These are phyloP conservation scores for Alauda arvensis DNA, from an alignment of 2,797 vertebrate genomes.

Conservation along the genomic window DNA sequence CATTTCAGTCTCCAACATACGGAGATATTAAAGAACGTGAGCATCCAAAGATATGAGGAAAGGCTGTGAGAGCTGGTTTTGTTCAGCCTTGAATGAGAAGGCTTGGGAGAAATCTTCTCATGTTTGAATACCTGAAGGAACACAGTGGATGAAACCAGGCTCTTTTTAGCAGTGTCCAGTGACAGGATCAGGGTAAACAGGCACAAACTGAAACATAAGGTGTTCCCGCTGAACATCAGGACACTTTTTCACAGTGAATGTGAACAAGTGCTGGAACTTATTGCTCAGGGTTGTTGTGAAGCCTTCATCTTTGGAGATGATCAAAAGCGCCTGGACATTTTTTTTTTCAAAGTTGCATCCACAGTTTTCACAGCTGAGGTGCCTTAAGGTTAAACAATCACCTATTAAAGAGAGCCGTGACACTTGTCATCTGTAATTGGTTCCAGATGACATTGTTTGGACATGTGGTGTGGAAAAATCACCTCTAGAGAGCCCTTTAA, in stretches of 20 bases:
- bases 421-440: neutral
- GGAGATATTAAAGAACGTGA: neutral
- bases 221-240: neutral
- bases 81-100: neutral
- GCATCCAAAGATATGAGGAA: neutral
- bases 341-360: constrained; percentile 58
- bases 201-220: neutral
- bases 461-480: neutral
- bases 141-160: neutral
- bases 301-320: neutral
- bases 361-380: constrained; percentile 60
- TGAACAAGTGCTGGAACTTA: rapidly evolving
- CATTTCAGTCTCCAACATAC: rapidly evolving
- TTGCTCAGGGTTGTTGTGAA: neutral
- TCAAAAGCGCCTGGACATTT: neutral
- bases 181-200: neutral
- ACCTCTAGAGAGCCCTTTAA: neutral
- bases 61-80: neutral
- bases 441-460: neutral
- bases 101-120: neutral
- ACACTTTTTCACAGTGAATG: neutral
- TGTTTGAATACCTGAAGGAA: neutral
- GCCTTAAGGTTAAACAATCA: constrained; percentile 63
- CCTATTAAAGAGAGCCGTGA: constrained; percentile 11
- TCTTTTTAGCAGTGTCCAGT: neutral